A percentile compares a stretch with the other conserved stretches of the same genome.
phyloP scores from a whole-genome alignment of 2,113 vertebrate genomes.

The Salminus brasiliensis region DNA sequence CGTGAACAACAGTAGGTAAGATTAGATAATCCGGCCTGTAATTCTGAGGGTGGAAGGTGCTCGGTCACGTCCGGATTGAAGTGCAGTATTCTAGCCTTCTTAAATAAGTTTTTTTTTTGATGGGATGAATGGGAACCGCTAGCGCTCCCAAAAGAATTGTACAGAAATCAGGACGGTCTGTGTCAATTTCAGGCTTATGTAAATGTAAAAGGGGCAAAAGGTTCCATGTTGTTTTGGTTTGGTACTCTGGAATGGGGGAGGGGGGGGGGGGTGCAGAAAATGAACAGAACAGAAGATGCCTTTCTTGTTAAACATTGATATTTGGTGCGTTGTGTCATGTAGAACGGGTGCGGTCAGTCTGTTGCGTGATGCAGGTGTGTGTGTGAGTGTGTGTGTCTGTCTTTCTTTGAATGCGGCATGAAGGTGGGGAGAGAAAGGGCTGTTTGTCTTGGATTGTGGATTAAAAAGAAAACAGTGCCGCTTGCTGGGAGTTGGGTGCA shows the following conservation, averaged over 20 bases:
- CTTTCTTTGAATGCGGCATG: neutral
- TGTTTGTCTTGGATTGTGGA: neutral
- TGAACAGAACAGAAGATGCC: slow-evolving; percentile 7
- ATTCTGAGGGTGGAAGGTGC: too few relatives aligned
- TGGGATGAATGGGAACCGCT: too few relatives aligned
- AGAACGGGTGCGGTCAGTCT: slow-evolving; percentile 1
- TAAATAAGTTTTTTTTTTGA: too few relatives aligned
- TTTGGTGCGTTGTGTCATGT: slow-evolving; percentile 25
- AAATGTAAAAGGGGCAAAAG: neutral
- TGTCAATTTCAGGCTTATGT: too few relatives aligned
- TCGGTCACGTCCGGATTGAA: too few relatives aligned
- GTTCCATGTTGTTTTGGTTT: neutral
- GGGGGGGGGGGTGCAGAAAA: neutral
- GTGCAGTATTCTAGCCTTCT: too few relatives aligned
- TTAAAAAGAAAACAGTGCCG: neutral
- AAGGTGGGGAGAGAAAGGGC: neutral
- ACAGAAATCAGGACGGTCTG: too few relatives aligned
- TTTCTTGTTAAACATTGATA: slow-evolving; percentile 48
- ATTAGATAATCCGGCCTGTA: too few relatives aligned
- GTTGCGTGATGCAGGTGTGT: neutral
- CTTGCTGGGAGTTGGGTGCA: neutral
- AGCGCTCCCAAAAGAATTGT: too few relatives aligned
- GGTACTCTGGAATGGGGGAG: too few relatives aligned
- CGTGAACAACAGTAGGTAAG: too few relatives aligned
- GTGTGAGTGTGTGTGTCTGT: slow-evolving; percentile 15